A percentile compares a stretch with the other conserved stretches of the same genome.
Evolutionary conservation across 1,140 invertebrate species (phyloP).

Genomic region (Lepidurus packardi): DNA sequence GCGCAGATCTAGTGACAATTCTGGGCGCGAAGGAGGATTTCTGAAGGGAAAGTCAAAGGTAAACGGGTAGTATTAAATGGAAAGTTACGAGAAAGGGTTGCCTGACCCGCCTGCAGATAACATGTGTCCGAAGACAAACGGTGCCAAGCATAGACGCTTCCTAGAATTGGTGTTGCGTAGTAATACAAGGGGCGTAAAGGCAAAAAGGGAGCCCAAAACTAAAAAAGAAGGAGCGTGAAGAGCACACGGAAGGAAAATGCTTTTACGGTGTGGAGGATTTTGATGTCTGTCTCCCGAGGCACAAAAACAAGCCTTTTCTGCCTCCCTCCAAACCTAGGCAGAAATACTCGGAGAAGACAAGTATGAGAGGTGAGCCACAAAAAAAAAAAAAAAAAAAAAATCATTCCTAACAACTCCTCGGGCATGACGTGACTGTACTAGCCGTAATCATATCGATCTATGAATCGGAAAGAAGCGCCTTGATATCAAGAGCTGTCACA

Average conservation of each 20-base stretch:
- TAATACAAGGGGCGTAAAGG: neutral
- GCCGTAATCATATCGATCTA: neutral
- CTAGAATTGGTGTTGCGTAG: neutral
- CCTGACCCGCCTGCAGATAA: neutral
- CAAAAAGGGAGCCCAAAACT: neutral
- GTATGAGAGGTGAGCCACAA: neutral
- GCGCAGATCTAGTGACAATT: no score
- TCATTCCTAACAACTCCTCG: neutral
- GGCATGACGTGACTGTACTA: neutral
- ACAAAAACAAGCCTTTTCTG: neutral
- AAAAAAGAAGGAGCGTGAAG: neutral
- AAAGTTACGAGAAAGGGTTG: neutral
- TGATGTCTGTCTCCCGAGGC: neutral
- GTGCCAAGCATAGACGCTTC: neutral
- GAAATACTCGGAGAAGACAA: neutral
- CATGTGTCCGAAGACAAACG: constrained; percentile 2
- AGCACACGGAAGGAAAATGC: neutral
- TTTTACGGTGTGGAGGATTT: neutral
- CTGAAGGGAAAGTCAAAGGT: neutral
- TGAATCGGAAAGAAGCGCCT: neutral
- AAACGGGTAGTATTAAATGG: neutral
- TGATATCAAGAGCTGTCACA: neutral
- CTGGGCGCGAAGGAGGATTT: neutral
- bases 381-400: neutral
- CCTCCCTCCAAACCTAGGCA: neutral